These are phyloP conservation scores for Cichladusa arquata DNA, from an alignment of 2,113 vertebrate species.

Conservation along the genomic window DNA sequence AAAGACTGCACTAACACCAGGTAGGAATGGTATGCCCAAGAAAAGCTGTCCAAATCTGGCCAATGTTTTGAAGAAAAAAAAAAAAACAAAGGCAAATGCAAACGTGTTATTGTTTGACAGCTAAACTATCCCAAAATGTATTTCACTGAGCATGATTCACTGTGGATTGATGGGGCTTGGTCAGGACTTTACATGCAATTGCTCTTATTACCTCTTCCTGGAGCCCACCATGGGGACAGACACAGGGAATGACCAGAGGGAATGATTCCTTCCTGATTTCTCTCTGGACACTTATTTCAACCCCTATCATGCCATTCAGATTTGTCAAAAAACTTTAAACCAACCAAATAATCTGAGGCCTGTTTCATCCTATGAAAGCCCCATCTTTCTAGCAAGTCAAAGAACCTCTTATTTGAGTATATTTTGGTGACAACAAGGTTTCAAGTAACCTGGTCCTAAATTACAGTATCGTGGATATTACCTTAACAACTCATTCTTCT, in stretches of 20 bases:
- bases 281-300: neutral
- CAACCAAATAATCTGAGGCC: neutral
- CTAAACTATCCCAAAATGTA: neutral
- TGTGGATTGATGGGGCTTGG: neutral
- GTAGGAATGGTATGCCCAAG: neutral
- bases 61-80: neutral
- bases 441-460: neutral
- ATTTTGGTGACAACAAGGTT: neutral
- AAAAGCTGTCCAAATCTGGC: neutral
- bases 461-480: neutral
- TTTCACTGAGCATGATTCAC: neutral
- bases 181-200: neutral
- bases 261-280: neutral
- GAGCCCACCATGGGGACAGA: neutral
- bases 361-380: neutral
- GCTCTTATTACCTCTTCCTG: neutral
- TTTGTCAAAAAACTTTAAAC: neutral
- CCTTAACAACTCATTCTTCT: neutral
- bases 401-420: neutral
- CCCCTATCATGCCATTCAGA: neutral
- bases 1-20: neutral
- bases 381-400: neutral
- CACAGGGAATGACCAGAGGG: neutral
- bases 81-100: neutral
- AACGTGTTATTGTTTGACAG: neutral